Percentiles rank a stretch among this genome's conserved stretches.
These are phyloP conservation scores for Gracilinanus agilis DNA, from an alignment of 2,113 vertebrate species.

Conservation along the genomic window DNA sequence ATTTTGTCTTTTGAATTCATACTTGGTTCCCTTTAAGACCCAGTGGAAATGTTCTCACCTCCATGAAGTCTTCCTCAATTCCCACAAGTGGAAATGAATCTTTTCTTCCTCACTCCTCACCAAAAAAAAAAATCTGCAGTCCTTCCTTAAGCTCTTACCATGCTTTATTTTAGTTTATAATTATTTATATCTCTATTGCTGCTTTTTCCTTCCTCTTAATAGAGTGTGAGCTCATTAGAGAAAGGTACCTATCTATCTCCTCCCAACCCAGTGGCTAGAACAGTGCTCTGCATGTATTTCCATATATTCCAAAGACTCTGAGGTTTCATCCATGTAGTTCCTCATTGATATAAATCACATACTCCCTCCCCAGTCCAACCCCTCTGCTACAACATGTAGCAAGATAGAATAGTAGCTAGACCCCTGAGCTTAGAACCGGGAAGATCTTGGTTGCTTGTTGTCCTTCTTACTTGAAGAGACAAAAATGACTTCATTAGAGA, in stretches of 20 bases:
- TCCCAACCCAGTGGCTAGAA: background rate
- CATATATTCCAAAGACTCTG: background rate
- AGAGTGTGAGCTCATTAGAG: background rate
- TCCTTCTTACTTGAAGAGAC: no score
- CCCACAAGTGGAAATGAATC: background rate
- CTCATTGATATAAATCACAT: background rate
- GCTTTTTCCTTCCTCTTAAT: background rate
- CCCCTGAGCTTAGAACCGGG: no score
- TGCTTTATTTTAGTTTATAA: background rate
- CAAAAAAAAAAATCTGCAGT: background rate
- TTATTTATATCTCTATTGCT: background rate
- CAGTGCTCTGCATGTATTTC: background rate
- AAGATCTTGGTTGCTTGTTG: no score
- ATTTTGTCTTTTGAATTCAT: background rate
- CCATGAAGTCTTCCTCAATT: background rate
- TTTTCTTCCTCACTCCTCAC: background rate
- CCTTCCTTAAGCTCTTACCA: background rate
- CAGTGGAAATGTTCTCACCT: background rate
- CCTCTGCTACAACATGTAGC: background rate
- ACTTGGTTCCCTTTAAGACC: background rate
- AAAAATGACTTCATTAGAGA: no score
- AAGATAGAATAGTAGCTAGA: background rate
- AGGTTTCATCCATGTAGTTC: background rate
- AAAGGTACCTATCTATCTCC: background rate
- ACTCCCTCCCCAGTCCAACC: background rate